These are phyloP conservation scores for Pampus argenteus DNA, from an alignment of 2,797 vertebrate genomes.

Conservation along the genomic window DNA sequence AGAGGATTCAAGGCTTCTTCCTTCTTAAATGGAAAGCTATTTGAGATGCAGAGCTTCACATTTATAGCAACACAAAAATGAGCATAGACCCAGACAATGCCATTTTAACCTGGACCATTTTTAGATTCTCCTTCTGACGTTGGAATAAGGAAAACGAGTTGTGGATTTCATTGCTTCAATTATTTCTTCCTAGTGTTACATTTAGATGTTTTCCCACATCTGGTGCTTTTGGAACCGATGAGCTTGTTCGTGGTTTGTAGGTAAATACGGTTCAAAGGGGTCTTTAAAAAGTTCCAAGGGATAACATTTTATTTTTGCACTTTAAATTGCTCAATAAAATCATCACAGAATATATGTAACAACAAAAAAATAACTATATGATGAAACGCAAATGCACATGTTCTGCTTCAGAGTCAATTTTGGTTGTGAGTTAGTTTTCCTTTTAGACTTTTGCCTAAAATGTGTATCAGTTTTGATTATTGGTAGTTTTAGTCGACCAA, in stretches of 20 bases:
- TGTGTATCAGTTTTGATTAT: background rate
- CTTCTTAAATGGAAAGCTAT: slow-evolving; percentile 42
- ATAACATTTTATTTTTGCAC: background rate
- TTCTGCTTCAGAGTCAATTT: background rate
- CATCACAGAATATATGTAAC: too few species aligned
- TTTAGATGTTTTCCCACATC: background rate
- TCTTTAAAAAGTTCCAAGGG: background rate
- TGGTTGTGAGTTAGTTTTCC: too few species aligned
- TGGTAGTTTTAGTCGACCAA: background rate
- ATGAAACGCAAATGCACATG: too few species aligned
- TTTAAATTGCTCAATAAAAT: background rate
- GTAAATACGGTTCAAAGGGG: too few species aligned
- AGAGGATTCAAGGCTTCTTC: slow-evolving; percentile 43
- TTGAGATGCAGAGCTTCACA: slow-evolving; percentile 45
- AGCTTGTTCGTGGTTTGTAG: background rate
- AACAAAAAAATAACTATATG: too few species aligned
- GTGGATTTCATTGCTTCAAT: background rate
- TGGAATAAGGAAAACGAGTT: background rate
- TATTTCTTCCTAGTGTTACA: background rate
- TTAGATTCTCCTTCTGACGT: slow-evolving; percentile 8
- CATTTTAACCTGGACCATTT: slow-evolving; percentile 20
- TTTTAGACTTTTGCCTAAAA: background rate
- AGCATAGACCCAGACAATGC: slow-evolving; percentile 3
- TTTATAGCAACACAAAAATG: slow-evolving; percentile 9
- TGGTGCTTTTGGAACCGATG: background rate